phyloP scores from a whole-genome alignment of 1,140 invertebrate genomes.

The Hycleus cichorii region DNA sequence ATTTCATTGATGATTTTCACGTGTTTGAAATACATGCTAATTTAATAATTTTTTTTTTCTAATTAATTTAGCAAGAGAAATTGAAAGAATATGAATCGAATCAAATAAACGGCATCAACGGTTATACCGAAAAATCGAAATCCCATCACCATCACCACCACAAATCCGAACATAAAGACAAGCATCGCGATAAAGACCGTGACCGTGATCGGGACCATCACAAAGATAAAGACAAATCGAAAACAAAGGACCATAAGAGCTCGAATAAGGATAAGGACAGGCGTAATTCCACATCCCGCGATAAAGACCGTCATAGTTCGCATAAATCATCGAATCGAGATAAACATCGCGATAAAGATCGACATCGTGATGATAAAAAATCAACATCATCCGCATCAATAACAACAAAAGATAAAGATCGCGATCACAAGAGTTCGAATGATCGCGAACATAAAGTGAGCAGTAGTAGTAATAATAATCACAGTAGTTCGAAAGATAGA shows the following conservation, averaged over 20 bases:
- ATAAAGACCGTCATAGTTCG: constrained; percentile 39
- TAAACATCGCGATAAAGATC: constrained; percentile 38
- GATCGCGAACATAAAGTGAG: constrained; percentile 29
- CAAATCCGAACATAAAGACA: constrained; percentile 64
- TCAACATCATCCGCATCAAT: constrained; percentile 34
- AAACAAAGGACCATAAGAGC: constrained; percentile 57
- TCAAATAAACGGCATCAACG: constrained; percentile 63
- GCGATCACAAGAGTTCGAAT: constrained; percentile 24
- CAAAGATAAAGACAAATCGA: constrained; percentile 48
- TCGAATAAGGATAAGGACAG: constrained; percentile 42
- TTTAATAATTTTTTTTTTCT: background rate
- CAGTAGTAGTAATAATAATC: constrained; percentile 44
- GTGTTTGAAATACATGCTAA: constrained; percentile 1
- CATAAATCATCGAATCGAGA: constrained; percentile 54
- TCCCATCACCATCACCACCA: constrained; percentile 39
- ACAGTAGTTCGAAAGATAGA: constrained; percentile 40
- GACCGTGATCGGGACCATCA: constrained; percentile 25
- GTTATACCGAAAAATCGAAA: constrained; percentile 58
- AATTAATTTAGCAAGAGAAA: constrained; percentile 13
- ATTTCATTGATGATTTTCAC: constrained; percentile 5
- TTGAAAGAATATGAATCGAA: constrained; percentile 39
- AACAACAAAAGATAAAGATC: constrained; percentile 38
- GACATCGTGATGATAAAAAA: constrained; percentile 40
- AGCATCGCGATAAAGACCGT: constrained; percentile 48
- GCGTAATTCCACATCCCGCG: constrained; percentile 36